These are phyloP conservation scores for Scomberomorus guttatus DNA, from an alignment of 2,797 vertebrate genomes.

Conservation along the genomic window DNA sequence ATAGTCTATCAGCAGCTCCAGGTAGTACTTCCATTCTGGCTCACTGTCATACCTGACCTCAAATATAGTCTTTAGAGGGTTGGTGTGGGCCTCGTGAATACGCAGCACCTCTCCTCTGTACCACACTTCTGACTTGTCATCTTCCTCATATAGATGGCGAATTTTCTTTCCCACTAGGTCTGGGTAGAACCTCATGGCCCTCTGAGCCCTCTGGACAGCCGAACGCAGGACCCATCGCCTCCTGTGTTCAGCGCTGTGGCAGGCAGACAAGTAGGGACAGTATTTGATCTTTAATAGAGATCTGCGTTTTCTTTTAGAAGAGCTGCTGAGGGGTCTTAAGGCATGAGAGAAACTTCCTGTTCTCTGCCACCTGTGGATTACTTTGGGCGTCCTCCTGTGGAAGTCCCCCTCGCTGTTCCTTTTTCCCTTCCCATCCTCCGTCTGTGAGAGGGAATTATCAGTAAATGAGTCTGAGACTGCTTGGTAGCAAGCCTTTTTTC, in stretches of 20 bases:
- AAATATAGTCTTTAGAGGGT: slow-evolving; percentile 89
- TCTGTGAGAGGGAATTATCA: slow-evolving; percentile 36
- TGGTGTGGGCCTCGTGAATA: slow-evolving; percentile 83
- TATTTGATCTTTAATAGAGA: slow-evolving; percentile 84
- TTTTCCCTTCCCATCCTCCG: background rate
- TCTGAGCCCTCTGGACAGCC: slow-evolving; percentile 68
- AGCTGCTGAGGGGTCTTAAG: slow-evolving; percentile 54
- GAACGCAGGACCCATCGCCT: slow-evolving; percentile 85
- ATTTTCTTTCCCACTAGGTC: slow-evolving; percentile 89
- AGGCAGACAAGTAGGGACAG: slow-evolving; percentile 82
- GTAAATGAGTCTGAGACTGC: slow-evolving; percentile 47
- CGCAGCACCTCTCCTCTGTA: slow-evolving; percentile 86
- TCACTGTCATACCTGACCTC: slow-evolving; percentile 91
- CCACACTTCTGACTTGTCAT: slow-evolving; percentile 89
- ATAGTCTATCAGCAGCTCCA: slow-evolving; percentile 90
- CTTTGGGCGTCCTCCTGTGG: slow-evolving; percentile 42
- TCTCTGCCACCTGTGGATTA: slow-evolving; percentile 50
- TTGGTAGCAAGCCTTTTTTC: slow-evolving; percentile 69
- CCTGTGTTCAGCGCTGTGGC: slow-evolving; percentile 73
- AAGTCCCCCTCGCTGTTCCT: background rate
- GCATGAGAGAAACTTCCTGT: slow-evolving; percentile 49
- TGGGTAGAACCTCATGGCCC: slow-evolving; percentile 72
- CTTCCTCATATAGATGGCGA: slow-evolving; percentile 89
- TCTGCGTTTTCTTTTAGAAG: slow-evolving; percentile 65
- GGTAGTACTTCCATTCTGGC: slow-evolving; percentile 90